These are phyloP conservation scores for Bubo bubo DNA, from an alignment of 2,113 vertebrate genomes.

Conservation along the genomic window DNA sequence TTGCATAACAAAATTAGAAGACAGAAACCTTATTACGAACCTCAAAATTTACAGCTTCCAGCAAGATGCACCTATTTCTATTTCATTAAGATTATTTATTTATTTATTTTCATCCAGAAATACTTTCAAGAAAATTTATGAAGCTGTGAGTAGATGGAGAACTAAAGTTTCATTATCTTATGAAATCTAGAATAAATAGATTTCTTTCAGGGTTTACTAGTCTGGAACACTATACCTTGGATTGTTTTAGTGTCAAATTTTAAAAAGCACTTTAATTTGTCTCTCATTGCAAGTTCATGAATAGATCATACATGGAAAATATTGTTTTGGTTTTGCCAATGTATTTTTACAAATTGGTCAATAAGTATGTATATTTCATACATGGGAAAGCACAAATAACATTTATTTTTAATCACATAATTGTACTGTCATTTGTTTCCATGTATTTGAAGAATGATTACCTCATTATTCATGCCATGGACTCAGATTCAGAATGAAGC, in stretches of 20 bases:
- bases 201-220: background rate
- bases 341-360: slow-evolving; percentile 37
- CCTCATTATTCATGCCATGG: background rate
- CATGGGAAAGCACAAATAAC: slow-evolving; percentile 19
- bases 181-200: background rate
- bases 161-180: background rate
- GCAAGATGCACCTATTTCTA: background rate
- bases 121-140: background rate
- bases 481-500: slow-evolving; percentile 15
- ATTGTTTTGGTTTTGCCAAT: background rate
- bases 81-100: background rate
- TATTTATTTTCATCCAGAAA: background rate
- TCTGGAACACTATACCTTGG: background rate
- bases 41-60: background rate
- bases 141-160: background rate
- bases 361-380: slow-evolving; percentile 22
- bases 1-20: background rate
- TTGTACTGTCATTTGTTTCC: slow-evolving; percentile 18
- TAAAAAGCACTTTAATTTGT: background rate
- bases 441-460: slow-evolving; percentile 28
- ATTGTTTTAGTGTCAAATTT: background rate
- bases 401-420: slow-evolving; percentile 57
- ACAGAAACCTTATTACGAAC: rapidly evolving
- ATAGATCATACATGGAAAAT: background rate
- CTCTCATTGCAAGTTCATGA: slow-evolving; percentile 1